phyloP scores from a whole-genome alignment of 1,140 invertebrate genomes.

The Camponotus floridanus region DNA sequence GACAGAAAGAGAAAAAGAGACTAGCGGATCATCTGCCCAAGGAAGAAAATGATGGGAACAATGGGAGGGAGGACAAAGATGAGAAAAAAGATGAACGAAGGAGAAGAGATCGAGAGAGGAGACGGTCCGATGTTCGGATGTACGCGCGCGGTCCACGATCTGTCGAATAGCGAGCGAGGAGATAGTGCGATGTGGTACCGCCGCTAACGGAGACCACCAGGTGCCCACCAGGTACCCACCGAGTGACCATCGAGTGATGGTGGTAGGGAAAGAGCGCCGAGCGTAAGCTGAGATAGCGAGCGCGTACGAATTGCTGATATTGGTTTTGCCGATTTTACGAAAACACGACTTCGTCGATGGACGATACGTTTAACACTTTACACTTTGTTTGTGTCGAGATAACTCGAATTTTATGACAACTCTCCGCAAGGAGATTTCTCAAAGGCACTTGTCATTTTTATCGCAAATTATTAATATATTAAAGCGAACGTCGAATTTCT shows the following conservation, averaged over 20 bases:
- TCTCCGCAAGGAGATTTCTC: background rate
- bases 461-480: background rate
- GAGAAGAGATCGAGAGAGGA: background rate
- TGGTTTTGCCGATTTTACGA: slow-evolving; percentile 33
- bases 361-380: background rate
- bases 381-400: background rate
- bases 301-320: background rate
- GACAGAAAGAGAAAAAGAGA: background rate
- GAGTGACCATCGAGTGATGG: slow-evolving; percentile 27
- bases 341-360: background rate
- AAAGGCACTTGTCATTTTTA: background rate
- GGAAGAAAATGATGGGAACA: background rate
- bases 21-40: background rate
- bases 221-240: slow-evolving; percentile 53
- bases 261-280: slow-evolving; percentile 39
- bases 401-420: background rate
- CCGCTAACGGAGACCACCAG: slow-evolving; percentile 42
- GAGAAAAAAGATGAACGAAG: background rate
- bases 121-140: background rate
- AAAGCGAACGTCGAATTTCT: background rate
- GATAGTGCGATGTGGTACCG: slow-evolving; percentile 50
- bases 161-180: slow-evolving; percentile 54
- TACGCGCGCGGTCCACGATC: slow-evolving; percentile 50
- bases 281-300: slow-evolving; percentile 1
- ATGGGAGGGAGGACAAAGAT: background rate